Evolutionary conservation across 2,888 invertebrate species (phyloP).

Genomic region (Lymantria dispar): DNA sequence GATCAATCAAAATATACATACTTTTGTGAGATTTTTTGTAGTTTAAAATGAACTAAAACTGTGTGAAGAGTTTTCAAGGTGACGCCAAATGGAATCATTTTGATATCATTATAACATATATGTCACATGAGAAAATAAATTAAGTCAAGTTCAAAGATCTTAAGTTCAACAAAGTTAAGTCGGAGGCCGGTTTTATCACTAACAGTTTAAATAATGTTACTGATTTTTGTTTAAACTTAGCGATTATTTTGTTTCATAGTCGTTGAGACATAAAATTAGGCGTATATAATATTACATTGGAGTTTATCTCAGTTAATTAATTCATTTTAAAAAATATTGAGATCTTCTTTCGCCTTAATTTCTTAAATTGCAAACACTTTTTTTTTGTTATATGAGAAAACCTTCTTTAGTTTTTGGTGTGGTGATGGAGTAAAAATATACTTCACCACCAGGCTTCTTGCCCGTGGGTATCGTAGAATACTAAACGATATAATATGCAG

Average conservation of each 20-base stretch:
- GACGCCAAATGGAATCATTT: background rate
- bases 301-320: no score
- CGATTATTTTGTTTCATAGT: background rate
- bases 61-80: background rate
- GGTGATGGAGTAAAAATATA: no score
- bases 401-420: no score
- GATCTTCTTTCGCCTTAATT: no score
- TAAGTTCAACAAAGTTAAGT: background rate
- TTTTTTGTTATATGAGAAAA: no score
- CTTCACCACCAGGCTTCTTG: no score
- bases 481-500: no score
- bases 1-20: no score
- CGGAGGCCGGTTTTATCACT: background rate
- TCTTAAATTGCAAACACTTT: no score
- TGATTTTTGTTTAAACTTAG: background rate
- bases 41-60: background rate
- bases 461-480: no score
- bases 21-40: no score
- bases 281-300: background rate
- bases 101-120: background rate
- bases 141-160: slow-evolving; percentile 2
- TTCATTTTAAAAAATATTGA: no score
- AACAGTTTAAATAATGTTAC: background rate
- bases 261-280: slow-evolving; percentile 3
- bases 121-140: background rate